Base-by-base conservation (phyloP, 2,888 invertebrate species). In the Leuctra nigra region DNA sequence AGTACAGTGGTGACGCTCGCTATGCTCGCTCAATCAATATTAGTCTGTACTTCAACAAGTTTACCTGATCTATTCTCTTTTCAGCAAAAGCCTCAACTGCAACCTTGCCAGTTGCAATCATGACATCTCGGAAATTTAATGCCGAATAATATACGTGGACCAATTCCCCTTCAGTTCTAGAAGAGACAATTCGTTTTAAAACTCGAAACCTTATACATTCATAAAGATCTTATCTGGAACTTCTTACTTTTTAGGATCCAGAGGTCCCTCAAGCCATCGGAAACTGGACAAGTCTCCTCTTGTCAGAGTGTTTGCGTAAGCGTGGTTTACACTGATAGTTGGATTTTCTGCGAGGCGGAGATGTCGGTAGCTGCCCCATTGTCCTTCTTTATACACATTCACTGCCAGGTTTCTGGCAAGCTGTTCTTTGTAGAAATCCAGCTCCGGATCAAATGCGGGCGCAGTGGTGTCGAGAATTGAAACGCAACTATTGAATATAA, bases 281-380 rank as follows among this genome's bases (percentile, higher is more conserved):
- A 97, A 68, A 1, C 91, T 86, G 0, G 90, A 86, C 54, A 97
- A 75, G 69, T 98, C 96, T 50, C 96, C 96, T 54, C 86, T 79
- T 0, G 86, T 83, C 13, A 81, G 66, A 0, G 86, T 83, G 71
- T 91, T 90, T 1, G 86, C 84, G 69, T 81, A 91, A 0, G 85
- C 87, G 68, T 94, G 89, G 61, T 81, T 77, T 6, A 71, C 75
- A 1, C 61, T 55, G 44, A 24, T n/a, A 2, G 3, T 11, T 6
- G 23, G 7, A 22, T 13, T 24, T 44, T 80, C 74, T 7, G 78
- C 76, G 1, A 93, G 68, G 1, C 82, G 76, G 7, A 91, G 70
- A 72, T 95, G 92, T 14, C 92, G 80, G 69, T 90, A 92, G 1
- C 87, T 86, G 13, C 93, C 87, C 87, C 76, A 88, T 65, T 75